A percentile compares a stretch with the other conserved stretches of the same genome.
These are phyloP conservation scores for Drosophila virilis DNA, from an alignment of 1,140 invertebrate species.

Conservation along the genomic window DNA sequence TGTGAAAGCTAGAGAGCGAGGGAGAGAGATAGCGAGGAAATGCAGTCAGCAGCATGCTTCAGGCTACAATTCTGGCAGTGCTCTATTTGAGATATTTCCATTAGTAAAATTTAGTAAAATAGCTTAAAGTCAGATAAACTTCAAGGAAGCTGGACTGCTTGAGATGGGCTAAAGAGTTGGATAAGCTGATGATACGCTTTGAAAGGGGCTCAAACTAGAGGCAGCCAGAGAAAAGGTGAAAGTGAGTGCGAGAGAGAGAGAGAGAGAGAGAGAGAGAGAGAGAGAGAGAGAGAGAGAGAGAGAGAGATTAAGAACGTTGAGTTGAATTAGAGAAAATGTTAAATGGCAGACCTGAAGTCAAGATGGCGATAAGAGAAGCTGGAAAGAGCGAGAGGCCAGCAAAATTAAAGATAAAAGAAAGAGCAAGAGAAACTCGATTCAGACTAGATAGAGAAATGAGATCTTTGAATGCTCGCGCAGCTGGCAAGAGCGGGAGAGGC, in stretches of 20 bases:
- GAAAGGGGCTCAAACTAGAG: not conserved
- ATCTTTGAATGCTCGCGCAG: no score
- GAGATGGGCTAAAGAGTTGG: not conserved
- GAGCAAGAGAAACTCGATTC: no score
- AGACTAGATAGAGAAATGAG: no score
- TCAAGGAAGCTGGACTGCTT: not conserved
- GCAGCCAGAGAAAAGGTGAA: not conserved
- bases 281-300: not conserved
- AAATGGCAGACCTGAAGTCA: no score
- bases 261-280: no score
- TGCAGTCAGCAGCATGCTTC: not conserved
- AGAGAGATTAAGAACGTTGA: no score
- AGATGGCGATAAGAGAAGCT: no score
- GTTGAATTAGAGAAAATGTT: no score
- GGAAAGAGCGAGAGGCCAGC: no score
- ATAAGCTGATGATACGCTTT: not conserved
- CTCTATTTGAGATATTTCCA: not conserved
- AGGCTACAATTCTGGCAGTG: not conserved
- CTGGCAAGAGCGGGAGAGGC: no score
- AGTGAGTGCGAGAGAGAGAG: not conserved
- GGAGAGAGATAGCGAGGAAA: not conserved
- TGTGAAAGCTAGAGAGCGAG: not conserved
- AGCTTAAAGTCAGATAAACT: constrained; percentile 2
- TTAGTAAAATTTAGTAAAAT: no score
- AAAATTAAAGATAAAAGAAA: no score